Base-by-base conservation (phyloP, 1,140 invertebrate species). In the Eurosta solidaginis region DNA sequence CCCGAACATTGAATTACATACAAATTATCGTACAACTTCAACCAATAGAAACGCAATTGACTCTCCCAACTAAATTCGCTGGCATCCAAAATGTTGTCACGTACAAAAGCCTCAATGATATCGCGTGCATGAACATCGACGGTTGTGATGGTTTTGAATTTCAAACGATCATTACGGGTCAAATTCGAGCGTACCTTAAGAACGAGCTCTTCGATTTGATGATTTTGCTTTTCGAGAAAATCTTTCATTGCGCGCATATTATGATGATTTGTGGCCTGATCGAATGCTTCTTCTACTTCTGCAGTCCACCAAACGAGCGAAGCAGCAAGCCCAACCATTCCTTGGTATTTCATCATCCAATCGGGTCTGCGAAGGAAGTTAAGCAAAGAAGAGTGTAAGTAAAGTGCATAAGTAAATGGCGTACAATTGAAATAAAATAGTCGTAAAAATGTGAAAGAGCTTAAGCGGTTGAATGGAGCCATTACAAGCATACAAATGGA, bases 301-400 rank as follows among this genome's bases (percentile, higher is more conserved):
- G 94, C 95, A 0, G 96, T 97, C 96, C 96, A 97, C 96, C 96
- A 97, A 10, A 97, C 93, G 82, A 95, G 93, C 89, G 96, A 96
- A 0, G 93, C 93, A 0, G 93, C 94, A 1, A 97, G 88, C 81
- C 94, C 92, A 33, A 97, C 91, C 95, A 97, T 96, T 50, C 96
- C 96, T 87, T 94, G 93, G 88, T 94, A 96, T 80, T 95, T 92
- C 82, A 96, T 83, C 90, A 97, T 95, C 96, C 96, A 97, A 73
- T 95, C 91, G 6, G 92, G 81, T 78, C 85, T 87, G 42, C 20
- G 45, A 14, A 12, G 45, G 29, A 74, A 50, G 27, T 76, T 78
- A 77, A 79, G 45, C 50, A 82, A 82, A 83, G 82, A 81, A 81
- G 83, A 83, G 83, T 79, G 82, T 75, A 75, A 22, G 47, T 33